Base-by-base conservation (phyloP, 2,888 invertebrate genomes). In the Amblyteles armatorius region DNA sequence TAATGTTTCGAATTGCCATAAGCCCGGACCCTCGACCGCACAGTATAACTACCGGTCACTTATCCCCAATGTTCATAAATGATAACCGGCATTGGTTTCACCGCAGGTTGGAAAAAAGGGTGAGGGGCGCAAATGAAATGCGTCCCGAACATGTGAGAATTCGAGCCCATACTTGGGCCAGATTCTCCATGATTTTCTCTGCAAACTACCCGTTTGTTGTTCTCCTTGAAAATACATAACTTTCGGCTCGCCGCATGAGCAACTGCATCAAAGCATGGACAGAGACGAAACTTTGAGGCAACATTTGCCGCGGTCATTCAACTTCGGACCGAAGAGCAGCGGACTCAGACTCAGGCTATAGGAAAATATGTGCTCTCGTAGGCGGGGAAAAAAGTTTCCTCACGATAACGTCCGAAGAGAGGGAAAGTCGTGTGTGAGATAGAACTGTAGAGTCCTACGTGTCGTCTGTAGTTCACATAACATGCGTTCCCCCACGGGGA, bases 1-100 rank as follows among this genome's bases (percentile, higher is more conserved):
- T 92, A 93, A 93, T 93, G 92, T 92, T 92, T 92, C 92, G 91
- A 92, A 93, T 93, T 93, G 93, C 92, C 92, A 91, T 90, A 89
- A 91, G 90, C 90, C 89, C 78, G 86, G 57, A 73, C 63, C 79
- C 9, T 48, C 22, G 11, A 44, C 67, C 73, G 48, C 82, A n/a
- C 52, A 29, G 77, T 63, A 67, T 68, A 52, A 68, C 71, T 67
- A 68, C 19, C 72, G 83, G 52, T 77, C 83, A 67, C 79, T 76
- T 80, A 68, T 80, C 91, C 90, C 90, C 91, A 92, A 91, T 92
- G 91, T 91, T 91, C 90, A 92, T 89, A 89, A 90, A 88, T 88
- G 89, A 91, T 90, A 90, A 91, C 89, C 86, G 86, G 26, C 33
- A 78, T n/a, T 33, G 36, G 44, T 5, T 60, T 69, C 55, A 29